Evolutionary conservation across 1,140 invertebrate genomes (phyloP).

Genomic region (Panagrolaimus sp.): DNA sequence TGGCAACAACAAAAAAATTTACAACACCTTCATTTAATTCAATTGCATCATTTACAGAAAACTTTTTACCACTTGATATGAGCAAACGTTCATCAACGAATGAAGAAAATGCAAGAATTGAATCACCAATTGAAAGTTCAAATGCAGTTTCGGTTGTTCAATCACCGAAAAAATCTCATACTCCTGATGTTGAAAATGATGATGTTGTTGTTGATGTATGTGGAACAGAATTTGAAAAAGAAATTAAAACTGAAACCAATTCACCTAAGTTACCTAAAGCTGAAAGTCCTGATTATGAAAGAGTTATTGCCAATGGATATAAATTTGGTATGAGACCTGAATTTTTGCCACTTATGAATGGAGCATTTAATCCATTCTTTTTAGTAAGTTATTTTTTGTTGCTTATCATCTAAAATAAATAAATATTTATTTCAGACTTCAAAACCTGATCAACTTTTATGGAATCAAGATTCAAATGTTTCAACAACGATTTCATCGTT

Average conservation of each 20-base stretch:
- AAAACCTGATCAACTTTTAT: background rate
- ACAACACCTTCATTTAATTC: background rate
- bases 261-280: constrained; percentile 1
- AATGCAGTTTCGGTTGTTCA: background rate
- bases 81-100: background rate
- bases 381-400: background rate
- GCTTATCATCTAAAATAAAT: background rate
- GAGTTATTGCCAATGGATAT: constrained; percentile 1
- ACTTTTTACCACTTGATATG: background rate
- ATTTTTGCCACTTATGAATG: constrained; percentile 9
- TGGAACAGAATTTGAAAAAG: background rate
- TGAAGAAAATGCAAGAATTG: background rate
- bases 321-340: background rate
- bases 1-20: background rate
- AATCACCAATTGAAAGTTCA: background rate
- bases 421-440: background rate
- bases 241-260: background rate
- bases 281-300: constrained; percentile 5
- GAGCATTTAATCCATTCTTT: background rate
- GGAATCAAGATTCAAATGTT: background rate
- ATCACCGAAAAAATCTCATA: background rate
- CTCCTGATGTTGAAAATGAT: background rate
- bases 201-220: constrained; percentile 1
- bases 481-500: constrained; percentile 7
- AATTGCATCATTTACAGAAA: background rate